Evolutionary conservation across 2,113 vertebrate species (phyloP).

Genomic region (Smithornis capensis): DNA sequence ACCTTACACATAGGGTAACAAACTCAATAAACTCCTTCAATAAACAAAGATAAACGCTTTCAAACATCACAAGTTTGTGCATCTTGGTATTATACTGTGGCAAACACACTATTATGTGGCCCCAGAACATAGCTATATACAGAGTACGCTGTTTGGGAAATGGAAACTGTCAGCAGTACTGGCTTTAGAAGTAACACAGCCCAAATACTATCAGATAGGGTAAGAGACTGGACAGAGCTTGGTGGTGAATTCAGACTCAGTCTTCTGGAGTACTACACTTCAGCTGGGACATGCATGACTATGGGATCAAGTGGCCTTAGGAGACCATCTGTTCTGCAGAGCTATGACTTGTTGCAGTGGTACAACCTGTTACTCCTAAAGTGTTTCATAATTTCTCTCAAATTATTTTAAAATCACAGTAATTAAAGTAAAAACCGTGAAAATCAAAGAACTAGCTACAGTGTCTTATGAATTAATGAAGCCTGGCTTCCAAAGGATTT

Average conservation of each 20-base stretch:
- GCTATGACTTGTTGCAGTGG: neutral
- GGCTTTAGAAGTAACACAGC: neutral
- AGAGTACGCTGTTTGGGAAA: neutral
- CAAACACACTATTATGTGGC: neutral
- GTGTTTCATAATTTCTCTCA: neutral
- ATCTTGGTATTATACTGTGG: neutral
- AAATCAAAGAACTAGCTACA: neutral
- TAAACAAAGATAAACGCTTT: neutral
- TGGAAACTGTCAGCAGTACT: neutral
- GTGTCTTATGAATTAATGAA: neutral
- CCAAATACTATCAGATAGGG: neutral
- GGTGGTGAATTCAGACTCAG: neutral
- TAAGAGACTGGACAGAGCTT: neutral
- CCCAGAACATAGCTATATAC: neutral
- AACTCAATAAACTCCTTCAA: neutral
- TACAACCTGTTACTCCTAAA: neutral
- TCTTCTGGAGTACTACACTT: neutral
- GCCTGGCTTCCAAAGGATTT: neutral
- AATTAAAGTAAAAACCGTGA: neutral
- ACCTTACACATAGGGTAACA: neutral
- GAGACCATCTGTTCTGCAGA: neutral
- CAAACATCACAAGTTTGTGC: neutral
- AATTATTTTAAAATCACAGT: neutral
- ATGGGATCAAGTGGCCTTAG: neutral
- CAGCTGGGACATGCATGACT: neutral